Evolutionary conservation across 2,113 vertebrate genomes (phyloP).

Genomic region (Phalacrocorax aristotelis): DNA sequence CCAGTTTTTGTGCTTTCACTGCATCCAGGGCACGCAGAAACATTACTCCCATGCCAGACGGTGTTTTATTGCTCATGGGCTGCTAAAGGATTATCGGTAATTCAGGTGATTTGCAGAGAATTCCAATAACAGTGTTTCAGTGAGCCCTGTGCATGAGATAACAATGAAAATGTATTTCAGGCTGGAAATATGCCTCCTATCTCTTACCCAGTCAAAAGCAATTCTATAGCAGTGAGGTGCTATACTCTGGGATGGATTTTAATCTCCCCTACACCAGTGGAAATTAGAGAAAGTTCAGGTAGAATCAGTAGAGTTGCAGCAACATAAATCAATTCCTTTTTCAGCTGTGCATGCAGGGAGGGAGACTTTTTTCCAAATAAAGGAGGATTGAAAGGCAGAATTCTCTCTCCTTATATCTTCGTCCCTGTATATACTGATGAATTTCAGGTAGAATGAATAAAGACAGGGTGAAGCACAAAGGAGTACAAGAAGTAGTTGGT

Average conservation of each 20-base stretch:
- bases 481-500: constrained; percentile 37
- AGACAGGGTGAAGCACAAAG: constrained; percentile 17
- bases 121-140: not conserved
- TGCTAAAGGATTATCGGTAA: constrained; percentile 18
- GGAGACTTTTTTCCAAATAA: not conserved
- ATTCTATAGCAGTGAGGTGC: not conserved
- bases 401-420: not conserved
- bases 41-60: not conserved
- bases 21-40: not conserved
- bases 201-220: constrained; percentile 9
- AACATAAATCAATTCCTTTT: constrained; percentile 28
- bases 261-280: not conserved
- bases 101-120: constrained; percentile 30
- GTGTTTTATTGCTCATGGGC: not conserved
- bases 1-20: not conserved
- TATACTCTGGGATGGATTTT: constrained; percentile 22
- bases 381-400: not conserved
- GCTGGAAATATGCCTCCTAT: constrained; percentile 24
- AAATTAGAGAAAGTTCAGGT: constrained; percentile 41
- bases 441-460: constrained; percentile 41
- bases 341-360: not conserved
- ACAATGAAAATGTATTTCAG: not conserved
- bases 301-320: not conserved
- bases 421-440: not conserved
- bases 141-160: not conserved